These are phyloP conservation scores for Acanthornis magna DNA, from an alignment of 2,797 vertebrate genomes.

Conservation along the genomic window DNA sequence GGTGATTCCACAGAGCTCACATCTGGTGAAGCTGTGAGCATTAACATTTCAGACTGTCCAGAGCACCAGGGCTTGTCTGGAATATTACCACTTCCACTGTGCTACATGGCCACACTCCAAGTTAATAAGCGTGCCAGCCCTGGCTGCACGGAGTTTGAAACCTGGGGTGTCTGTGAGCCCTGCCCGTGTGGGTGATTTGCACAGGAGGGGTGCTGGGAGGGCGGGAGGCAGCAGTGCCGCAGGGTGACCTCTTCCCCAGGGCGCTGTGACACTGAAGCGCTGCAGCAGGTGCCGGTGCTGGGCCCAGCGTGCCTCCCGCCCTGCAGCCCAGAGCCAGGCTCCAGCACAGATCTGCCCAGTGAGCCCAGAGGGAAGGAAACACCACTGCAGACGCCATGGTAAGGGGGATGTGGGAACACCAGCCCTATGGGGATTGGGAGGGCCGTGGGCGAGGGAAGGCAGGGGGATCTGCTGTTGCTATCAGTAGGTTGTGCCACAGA, in stretches of 20 bases:
- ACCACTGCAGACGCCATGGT: conserved; percentile 45
- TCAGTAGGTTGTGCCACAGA: neutral
- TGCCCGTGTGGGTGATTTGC: neutral
- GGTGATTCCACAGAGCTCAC: no score
- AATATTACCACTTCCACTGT: no score
- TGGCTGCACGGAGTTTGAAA: neutral
- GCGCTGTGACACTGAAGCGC: conserved; percentile 53
- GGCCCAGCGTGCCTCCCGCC: conserved; percentile 9
- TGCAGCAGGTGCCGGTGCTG: conserved; percentile 39
- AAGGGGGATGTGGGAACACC: neutral
- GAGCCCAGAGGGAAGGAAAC: neutral
- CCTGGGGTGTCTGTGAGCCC: neutral
- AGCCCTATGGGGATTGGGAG: fast-evolving
- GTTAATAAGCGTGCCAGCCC: fast-evolving
- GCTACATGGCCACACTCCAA: fast-evolving
- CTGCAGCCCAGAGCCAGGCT: conserved; percentile 4
- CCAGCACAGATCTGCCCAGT: conserved; percentile 1
- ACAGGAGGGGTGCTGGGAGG: neutral
- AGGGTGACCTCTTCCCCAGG: conserved; percentile 23
- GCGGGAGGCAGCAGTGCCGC: neutral
- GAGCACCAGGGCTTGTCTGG: no score
- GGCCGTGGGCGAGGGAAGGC: neutral
- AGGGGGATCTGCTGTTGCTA: neutral
- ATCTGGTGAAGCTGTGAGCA: no score
- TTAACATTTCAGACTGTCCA: no score